phyloP scores from a whole-genome alignment of 2,797 vertebrate genomes.

The Gymnoscopelus microlampas region DNA sequence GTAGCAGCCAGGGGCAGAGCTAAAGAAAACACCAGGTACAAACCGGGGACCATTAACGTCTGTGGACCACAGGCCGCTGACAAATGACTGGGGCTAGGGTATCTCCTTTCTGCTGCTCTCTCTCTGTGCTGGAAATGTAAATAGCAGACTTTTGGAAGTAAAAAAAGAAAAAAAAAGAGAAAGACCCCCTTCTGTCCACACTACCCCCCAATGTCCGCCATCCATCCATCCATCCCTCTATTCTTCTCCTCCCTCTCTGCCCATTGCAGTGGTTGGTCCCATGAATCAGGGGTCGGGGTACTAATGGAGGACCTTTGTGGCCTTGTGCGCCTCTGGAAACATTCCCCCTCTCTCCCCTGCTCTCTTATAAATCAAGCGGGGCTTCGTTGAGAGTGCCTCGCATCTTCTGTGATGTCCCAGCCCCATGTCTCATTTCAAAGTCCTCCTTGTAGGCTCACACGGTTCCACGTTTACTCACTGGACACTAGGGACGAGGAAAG shows the following conservation, averaged over 20 bases:
- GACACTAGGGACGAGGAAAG: constrained; percentile 56
- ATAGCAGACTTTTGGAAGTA: constrained; percentile 73
- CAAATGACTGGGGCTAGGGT: constrained; percentile 60
- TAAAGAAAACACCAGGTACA: constrained; percentile 46
- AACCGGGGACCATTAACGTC: constrained; percentile 44
- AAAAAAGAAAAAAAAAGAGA: constrained; percentile 26
- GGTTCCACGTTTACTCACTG: constrained; percentile 72
- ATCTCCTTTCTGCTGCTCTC: constrained; percentile 66
- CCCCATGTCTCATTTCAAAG: constrained; percentile 81
- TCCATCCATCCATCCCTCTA: constrained; percentile 62
- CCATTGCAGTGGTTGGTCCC: constrained; percentile 67
- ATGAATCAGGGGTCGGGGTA: constrained; percentile 83
- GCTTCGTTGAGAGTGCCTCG: constrained; percentile 71
- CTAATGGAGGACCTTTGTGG: constrained; percentile 84
- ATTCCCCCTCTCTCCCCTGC: constrained; percentile 60
- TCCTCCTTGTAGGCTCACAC: constrained; percentile 71
- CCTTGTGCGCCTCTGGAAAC: constrained; percentile 81
- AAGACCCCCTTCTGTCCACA: constrained; percentile 31
- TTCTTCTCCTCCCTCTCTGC: constrained; percentile 56
- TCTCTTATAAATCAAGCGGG: constrained; percentile 84
- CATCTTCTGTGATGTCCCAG: constrained; percentile 77
- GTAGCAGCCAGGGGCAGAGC: constrained; percentile 31
- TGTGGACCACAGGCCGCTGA: constrained; percentile 60
- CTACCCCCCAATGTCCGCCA: constrained; percentile 33
- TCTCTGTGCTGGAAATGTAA: constrained; percentile 69